Evolutionary conservation across 2,113 vertebrate species (phyloP).

Genomic region (Apteryx owenii): DNA sequence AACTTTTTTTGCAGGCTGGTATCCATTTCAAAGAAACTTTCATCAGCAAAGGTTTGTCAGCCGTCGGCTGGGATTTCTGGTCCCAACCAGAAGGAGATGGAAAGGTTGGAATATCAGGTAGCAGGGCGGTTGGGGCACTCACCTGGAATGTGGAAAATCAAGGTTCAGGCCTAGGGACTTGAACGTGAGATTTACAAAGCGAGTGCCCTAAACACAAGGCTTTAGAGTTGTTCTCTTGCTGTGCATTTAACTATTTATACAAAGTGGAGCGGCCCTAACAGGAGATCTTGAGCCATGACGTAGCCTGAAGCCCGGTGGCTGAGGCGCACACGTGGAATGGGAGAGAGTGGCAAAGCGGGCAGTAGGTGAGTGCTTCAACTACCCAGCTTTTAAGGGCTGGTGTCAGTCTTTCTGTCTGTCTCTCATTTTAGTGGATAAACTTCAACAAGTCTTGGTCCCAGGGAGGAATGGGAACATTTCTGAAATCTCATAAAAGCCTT

Average conservation of each 20-base stretch:
- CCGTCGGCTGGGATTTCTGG: conserved; percentile 58
- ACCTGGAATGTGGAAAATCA: conserved; percentile 73
- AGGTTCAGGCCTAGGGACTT: conserved; percentile 44
- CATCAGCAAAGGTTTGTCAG: conserved; percentile 70
- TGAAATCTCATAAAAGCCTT: not conserved
- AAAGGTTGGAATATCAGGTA: conserved; percentile 60
- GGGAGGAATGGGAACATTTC: not conserved
- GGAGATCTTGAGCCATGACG: not conserved
- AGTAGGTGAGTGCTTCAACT: not conserved
- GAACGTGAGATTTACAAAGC: conserved; percentile 4
- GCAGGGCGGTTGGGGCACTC: not conserved
- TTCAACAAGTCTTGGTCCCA: not conserved
- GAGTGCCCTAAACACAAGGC: not conserved
- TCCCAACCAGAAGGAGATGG: conserved; percentile 42
- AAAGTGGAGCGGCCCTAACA: not conserved
- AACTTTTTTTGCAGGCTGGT: conserved; percentile 13
- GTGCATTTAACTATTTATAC: conserved; percentile 20
- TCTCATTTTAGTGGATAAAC: not conserved
- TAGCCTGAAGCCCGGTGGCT: not conserved
- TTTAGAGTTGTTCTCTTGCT: not conserved
- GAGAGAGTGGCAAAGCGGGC: not conserved
- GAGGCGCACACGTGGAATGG: not conserved
- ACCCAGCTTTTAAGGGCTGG: not conserved
- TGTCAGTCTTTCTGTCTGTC: not conserved
- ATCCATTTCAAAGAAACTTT: conserved; percentile 68